Conservation (phyloP, 2,888 invertebrate genomes). For the Linyphia triangularis region DNA sequence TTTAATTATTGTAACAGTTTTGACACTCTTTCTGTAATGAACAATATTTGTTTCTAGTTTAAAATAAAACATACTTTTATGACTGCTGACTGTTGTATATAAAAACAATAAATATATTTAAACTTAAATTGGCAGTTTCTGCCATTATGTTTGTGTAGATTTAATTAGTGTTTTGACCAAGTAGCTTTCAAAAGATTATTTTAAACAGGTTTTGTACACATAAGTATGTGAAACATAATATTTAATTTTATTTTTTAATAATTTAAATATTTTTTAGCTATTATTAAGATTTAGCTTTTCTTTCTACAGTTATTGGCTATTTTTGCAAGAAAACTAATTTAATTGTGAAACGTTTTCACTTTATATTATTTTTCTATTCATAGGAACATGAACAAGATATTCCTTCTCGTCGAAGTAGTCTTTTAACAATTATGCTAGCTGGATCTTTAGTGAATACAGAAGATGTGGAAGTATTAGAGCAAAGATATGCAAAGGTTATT, state of each 20-base stretch:
- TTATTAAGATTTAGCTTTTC: neutral
- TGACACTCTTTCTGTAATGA: no score
- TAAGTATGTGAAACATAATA: neutral
- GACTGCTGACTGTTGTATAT: no score
- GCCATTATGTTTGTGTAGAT: no score
- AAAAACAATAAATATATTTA: no score
- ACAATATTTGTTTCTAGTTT: no score
- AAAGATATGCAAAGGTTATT: constrained; percentile 78
- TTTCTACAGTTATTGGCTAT: neutral
- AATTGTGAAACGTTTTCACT: neutral
- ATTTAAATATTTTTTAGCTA: neutral
- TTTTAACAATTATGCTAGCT: constrained; percentile 77
- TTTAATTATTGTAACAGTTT: no score
- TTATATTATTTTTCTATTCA: neutral
- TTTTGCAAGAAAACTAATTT: neutral
- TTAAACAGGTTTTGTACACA: no score
- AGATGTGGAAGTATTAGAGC: constrained; percentile 67
- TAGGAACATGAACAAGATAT: constrained; percentile 84
- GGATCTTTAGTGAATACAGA: constrained; percentile 69
- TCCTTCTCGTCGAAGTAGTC: constrained; percentile 81
- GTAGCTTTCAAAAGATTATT: no score
- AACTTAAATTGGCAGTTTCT: no score
- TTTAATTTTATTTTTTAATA: neutral
- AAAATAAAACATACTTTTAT: no score
- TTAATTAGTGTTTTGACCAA: no score